A percentile compares a stretch with the other conserved stretches of the same genome.
Conservation (phyloP, 2,797 vertebrate species). For the Carapus acus region DNA sequence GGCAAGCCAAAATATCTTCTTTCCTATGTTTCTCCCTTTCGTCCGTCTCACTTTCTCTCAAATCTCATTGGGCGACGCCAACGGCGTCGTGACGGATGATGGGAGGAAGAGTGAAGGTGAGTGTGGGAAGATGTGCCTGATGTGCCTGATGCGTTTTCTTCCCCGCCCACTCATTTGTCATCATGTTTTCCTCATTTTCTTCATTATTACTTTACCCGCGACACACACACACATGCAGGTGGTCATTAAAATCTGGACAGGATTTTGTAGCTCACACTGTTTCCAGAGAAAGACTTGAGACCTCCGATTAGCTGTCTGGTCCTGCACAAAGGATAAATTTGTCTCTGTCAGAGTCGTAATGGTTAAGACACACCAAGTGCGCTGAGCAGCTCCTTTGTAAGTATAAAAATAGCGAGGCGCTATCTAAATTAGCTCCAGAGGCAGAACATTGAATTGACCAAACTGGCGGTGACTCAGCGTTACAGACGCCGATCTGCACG, state of each 20-base stretch:
- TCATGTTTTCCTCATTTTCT: not conserved
- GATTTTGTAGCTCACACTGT: not conserved
- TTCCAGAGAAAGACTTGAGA: not conserved
- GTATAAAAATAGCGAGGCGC: constrained; percentile 13
- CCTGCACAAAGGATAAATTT: not conserved
- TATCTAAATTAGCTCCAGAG: constrained; percentile 15
- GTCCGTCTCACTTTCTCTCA: constrained; percentile 7
- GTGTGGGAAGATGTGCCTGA: constrained; percentile 12
- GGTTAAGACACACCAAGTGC: not conserved
- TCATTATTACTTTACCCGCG: not conserved
- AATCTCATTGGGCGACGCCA: constrained; percentile 5
- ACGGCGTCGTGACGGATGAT: constrained; percentile 30
- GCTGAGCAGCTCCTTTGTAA: constrained; percentile 1
- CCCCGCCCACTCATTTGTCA: constrained; percentile 2
- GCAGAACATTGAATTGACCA: constrained; percentile 18
- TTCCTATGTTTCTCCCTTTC: not conserved
- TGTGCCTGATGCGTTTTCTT: constrained; percentile 3
- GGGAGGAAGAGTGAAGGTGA: constrained; percentile 16
- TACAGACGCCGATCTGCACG: constrained; percentile 29
- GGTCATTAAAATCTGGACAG: not conserved
- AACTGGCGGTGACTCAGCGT: constrained; percentile 27
- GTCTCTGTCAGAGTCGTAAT: not conserved
- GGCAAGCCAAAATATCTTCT: constrained; percentile 12
- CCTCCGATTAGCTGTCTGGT: not conserved
- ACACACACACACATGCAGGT: not conserved